Base-by-base conservation (phyloP, 1,140 invertebrate genomes). In the Ditylenchus dipsaci region DNA sequence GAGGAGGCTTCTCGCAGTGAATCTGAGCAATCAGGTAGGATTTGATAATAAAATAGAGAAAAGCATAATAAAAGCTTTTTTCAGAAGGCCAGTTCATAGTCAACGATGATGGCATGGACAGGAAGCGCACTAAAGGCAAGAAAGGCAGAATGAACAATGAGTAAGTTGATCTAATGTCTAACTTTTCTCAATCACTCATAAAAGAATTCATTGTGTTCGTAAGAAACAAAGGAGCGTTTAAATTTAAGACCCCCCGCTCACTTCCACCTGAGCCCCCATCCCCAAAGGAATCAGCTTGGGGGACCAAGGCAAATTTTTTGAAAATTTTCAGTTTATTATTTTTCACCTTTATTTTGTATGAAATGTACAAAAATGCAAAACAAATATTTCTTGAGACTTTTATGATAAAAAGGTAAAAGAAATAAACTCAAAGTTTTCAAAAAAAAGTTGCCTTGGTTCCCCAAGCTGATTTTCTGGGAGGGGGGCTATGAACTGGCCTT, bases 1-100 rank as follows among this genome's bases (percentile, higher is more conserved):
- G 82, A 84, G 58, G 33, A 38, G 33, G n/a, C 23, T 21, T 71
- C 69, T 8, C 45, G 69, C 15, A 71, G 69, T 64, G 69, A 73
- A 63, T 71, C 69, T 7, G 69, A 71, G 33, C 57, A 71, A 27
- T 71, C 69, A 91, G 90, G 80, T 90, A 88, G 21, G 76, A 80
- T 26, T 23, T 72, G 72, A 38, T 23, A 23, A 56, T 56, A 56
- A 23, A 56, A 29, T 5, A 56, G 53, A 56, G 13, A 23, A 23
- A 56, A 47, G 21, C 45, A 47, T 21, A 47, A 15, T 47, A 15
- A 47, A 15, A 15, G 43, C 13, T 33, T 23, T 58, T 68, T 76
- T 64, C 30, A 76, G 74, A 74, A 57, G 74, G 69, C 15, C 69
- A 43, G 7, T 77, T 77, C 60, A 77, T 77, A 60, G 76, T 77